phyloP scores from a whole-genome alignment of 2,888 invertebrate genomes.

The Drosophila austrosaltans region DNA sequence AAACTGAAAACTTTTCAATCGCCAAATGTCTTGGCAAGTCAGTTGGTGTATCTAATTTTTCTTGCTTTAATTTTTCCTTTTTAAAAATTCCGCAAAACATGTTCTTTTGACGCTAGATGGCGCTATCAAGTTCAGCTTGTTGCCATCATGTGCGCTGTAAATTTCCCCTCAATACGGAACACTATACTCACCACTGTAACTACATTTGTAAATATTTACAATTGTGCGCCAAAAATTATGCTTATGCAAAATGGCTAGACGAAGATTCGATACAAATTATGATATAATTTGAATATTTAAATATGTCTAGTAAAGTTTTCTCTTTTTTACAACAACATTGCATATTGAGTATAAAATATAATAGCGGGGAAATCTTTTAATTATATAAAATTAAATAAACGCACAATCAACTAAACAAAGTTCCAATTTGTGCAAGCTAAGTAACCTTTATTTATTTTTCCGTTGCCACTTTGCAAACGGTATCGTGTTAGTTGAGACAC shows the following conservation, averaged over 20 bases:
- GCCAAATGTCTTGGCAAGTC: too few species aligned
- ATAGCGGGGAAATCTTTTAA: not conserved
- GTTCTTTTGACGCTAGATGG: not conserved
- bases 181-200: not conserved
- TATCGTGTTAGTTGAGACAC: constrained; percentile 19
- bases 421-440: not conserved
- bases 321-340: too few species aligned
- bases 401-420: not conserved
- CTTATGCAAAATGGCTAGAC: not conserved
- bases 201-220: too few species aligned
- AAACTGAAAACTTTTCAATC: too few species aligned
- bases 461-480: not conserved
- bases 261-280: too few species aligned
- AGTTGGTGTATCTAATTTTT: too few species aligned
- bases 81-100: too few species aligned
- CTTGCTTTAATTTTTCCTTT: too few species aligned
- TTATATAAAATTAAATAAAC: not conserved
- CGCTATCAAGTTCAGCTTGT: not conserved
- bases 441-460: not conserved
- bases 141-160: not conserved
- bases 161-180: not conserved
- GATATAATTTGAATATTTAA: not conserved
- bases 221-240: constrained; percentile 1
- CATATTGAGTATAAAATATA: not conserved
- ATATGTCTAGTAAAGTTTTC: not conserved